Base-by-base conservation (phyloP, 2,797 vertebrate genomes). In the Hipposideros larvatus region DNA sequence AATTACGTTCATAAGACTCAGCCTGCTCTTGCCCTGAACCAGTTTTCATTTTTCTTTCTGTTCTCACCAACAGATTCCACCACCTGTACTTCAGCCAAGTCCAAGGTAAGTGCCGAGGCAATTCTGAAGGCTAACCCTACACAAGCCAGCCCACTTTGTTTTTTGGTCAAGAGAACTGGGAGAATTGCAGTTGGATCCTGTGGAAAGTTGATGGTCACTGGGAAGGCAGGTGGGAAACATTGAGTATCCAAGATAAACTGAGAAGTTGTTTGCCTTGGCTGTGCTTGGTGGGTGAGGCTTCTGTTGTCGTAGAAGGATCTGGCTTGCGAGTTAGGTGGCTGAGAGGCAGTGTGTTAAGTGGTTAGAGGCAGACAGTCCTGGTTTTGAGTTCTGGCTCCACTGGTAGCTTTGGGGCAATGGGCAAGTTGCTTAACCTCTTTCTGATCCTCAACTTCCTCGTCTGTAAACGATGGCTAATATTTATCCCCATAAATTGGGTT, bases 11-110 rank as follows among this genome's bases (percentile, higher is more conserved):
- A 5, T 31, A 59, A 21, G 83, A 53, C 16, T 51, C 61, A 19
- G 31, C 37, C 86, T 85, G 73, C 77, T 34, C 89, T 75, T n/a
- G 55, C 86, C 83, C 46, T 22, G 8, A 3, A 28, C 63, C 41
- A 71, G 66, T 66, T 89, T 71, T 26, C 21, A 0, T 26, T 96
- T 92, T 78, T 68, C 61, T 91, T 41, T 88, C 14, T 96, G 92
- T 98, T 87, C 16, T 84, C 96, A 37, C 61, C 91, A 97, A 37
- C 99, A 99, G 99, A 99, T 99, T 99, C 99, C 65, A 99, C 99
- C 98, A 99, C 99, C 99, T 99, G 99, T 98, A 99, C 99, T 98
- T 99, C 99, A 66, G 98, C 99, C 93, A 99, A 99, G 98, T 99
- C 99, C 41, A 99, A 99, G 99, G 99, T 99, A 98, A 99, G 98